Evolutionary conservation across 2,888 invertebrate species (phyloP).

Genomic region (Quadroppia sp.): DNA sequence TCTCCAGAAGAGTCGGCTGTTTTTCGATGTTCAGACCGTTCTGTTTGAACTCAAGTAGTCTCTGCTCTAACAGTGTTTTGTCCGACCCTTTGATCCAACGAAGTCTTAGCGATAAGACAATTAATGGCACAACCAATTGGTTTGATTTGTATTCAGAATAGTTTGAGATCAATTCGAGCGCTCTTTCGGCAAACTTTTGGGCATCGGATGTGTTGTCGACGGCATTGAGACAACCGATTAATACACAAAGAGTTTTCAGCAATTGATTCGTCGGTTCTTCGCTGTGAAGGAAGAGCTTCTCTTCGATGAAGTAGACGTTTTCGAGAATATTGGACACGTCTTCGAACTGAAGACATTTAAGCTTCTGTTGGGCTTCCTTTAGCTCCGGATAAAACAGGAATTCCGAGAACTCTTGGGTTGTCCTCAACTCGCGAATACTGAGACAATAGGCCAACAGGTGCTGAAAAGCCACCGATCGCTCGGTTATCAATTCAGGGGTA

Average conservation of each 20-base stretch:
- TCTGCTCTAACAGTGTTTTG: slow-evolving; percentile 51
- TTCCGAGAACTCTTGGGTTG: slow-evolving; percentile 51
- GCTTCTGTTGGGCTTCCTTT: slow-evolving; percentile 49
- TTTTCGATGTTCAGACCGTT: slow-evolving; percentile 46
- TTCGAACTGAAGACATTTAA: slow-evolving; percentile 50
- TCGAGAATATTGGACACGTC: slow-evolving; percentile 51
- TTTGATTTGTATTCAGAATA: slow-evolving; percentile 47
- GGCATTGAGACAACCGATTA: slow-evolving; percentile 51
- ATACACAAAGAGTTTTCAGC: slow-evolving; percentile 51
- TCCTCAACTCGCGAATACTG: slow-evolving; percentile 51
- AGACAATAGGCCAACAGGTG: slow-evolving; percentile 52
- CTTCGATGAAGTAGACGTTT: slow-evolving; percentile 51
- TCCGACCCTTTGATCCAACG: slow-evolving; percentile 53
- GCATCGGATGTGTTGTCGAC: slow-evolving; percentile 50
- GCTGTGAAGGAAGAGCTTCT: slow-evolving; percentile 49
- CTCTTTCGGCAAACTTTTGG: slow-evolving; percentile 51
- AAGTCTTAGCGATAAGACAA: slow-evolving; percentile 51
- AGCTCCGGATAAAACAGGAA: slow-evolving; percentile 52
- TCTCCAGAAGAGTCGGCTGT: slow-evolving; percentile 48
- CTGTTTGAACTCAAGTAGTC: slow-evolving; percentile 48
- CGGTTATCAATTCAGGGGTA: slow-evolving; percentile 52
- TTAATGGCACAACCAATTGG: slow-evolving; percentile 50
- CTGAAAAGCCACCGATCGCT: slow-evolving; percentile 53
- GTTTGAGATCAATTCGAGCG: slow-evolving; percentile 45
- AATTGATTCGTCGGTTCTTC: slow-evolving; percentile 50